phyloP scores from a whole-genome alignment of 2,888 invertebrate genomes.

The Patella depressa region DNA sequence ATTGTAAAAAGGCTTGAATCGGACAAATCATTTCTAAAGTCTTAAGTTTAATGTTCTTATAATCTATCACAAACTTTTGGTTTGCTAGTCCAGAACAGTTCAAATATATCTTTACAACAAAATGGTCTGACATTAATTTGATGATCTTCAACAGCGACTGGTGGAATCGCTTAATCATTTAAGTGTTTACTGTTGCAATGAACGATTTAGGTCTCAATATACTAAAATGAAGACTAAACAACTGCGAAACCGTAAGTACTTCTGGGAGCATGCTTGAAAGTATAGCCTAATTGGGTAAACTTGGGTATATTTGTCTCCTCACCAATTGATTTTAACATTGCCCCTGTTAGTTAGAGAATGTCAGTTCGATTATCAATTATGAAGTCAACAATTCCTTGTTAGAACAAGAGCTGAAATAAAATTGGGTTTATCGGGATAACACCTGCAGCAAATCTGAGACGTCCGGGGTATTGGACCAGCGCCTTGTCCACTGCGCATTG shows the following conservation, averaged over 20 bases:
- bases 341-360: not conserved
- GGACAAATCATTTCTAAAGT: conserved; percentile 1
- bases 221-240: not conserved
- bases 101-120: not conserved
- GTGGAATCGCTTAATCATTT: not conserved
- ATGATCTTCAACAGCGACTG: not conserved
- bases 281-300: not conserved
- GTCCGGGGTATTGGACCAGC: no score
- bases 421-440: no score
- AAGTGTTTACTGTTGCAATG: not conserved
- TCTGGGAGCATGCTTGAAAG: not conserved
- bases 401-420: no score
- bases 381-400: not conserved
- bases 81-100: not conserved
- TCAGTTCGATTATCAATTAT: conserved; percentile 8
- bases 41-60: conserved; percentile 4
- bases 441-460: no score
- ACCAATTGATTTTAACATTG: not conserved
- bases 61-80: not conserved
- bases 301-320: not conserved
- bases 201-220: not conserved
- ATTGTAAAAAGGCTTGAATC: conserved; percentile 1
- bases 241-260: not conserved
- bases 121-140: conserved; percentile 3
- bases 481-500: no score